These are phyloP conservation scores for Aleiodes alternator DNA, from an alignment of 2,888 invertebrate genomes.

Conservation along the genomic window DNA sequence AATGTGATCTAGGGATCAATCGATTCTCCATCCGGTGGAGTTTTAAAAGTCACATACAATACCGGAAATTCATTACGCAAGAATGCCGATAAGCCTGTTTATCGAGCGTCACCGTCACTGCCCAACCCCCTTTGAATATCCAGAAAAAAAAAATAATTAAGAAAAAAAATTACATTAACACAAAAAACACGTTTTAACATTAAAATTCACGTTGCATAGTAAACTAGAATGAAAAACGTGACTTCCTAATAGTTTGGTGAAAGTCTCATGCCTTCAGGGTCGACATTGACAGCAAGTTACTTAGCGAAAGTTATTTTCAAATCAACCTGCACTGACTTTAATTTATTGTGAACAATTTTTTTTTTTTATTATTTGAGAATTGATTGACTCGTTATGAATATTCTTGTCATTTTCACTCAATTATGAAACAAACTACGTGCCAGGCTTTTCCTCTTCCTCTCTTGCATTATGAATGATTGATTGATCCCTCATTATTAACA, in stretches of 20 bases:
- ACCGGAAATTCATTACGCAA: slow-evolving; percentile 36
- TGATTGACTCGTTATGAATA: background rate
- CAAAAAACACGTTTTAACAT: slow-evolving; percentile 27
- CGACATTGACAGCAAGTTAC: slow-evolving; percentile 43
- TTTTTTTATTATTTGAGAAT: background rate
- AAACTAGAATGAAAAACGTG: slow-evolving; percentile 14
- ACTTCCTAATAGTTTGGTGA: slow-evolving; percentile 27
- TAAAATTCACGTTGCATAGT: slow-evolving; percentile 23
- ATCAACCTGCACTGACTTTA: background rate
- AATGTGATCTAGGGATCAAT: slow-evolving; percentile 1
- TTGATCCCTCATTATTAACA: too few species aligned
- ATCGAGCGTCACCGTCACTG: background rate
- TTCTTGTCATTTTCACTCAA: background rate
- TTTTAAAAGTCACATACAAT: slow-evolving; percentile 14
- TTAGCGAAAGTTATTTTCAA: slow-evolving; percentile 44
- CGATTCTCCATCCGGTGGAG: background rate
- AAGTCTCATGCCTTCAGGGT: slow-evolving; percentile 22
- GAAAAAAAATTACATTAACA: background rate
- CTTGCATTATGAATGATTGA: too few species aligned
- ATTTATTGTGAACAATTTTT: background rate
- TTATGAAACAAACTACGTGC: background rate
- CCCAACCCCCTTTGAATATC: background rate
- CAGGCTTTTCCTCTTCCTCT: too few species aligned
- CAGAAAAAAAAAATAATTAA: background rate
- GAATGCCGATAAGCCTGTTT: slow-evolving; percentile 26